Percentiles rank a stretch among this genome's conserved stretches.
Conservation (phyloP, 2,113 vertebrate genomes). For the Myotis davidii region DNA sequence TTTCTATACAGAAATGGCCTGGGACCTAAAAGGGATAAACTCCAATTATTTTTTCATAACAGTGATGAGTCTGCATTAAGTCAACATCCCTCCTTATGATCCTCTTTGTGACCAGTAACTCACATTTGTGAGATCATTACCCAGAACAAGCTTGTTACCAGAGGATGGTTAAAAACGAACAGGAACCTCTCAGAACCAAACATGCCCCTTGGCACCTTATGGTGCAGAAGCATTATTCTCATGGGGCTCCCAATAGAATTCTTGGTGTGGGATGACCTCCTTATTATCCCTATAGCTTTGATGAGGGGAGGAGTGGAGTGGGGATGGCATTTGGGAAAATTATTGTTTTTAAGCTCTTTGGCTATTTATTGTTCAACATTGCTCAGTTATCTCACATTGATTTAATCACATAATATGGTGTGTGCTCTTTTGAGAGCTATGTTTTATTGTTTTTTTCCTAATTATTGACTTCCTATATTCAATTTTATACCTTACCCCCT, state of each 20-base stretch:
- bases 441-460: not conserved
- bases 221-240: not conserved
- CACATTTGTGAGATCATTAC: constrained; percentile 26
- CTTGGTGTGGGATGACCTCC: not conserved
- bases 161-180: not conserved
- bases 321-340: not conserved
- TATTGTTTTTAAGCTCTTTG: constrained; percentile 17
- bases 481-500: not conserved
- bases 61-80: not conserved
- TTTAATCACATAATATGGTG: not conserved
- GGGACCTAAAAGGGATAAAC: not conserved
- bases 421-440: not conserved
- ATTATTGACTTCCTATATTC: not conserved
- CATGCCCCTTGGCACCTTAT: not conserved
- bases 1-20: constrained; percentile 9
- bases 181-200: not conserved
- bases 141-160: not conserved
- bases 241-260: not conserved
- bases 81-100: not conserved
- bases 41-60: not conserved
- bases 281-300: not conserved
- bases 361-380: not conserved
- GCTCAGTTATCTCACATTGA: not conserved
- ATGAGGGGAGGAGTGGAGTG: not conserved
- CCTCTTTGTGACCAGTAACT: not conserved